phyloP scores from a whole-genome alignment of 2,113 vertebrate species.

The Pelusios castaneus region DNA sequence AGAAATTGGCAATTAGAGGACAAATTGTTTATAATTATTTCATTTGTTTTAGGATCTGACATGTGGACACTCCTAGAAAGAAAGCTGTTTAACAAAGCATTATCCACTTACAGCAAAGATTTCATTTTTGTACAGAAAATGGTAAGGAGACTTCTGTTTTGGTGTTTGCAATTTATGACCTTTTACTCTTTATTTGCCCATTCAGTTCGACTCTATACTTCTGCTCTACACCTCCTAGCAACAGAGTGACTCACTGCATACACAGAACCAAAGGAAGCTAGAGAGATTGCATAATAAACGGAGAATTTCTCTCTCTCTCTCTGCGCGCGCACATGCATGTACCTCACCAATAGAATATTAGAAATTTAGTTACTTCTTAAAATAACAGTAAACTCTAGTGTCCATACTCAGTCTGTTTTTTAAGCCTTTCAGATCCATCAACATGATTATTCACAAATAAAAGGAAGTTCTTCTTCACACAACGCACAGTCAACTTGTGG shows the following conservation, averaged over 20 bases:
- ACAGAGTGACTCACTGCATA: neutral
- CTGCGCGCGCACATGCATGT: too few relatives aligned
- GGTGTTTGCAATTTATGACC: neutral
- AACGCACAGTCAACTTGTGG: too few relatives aligned
- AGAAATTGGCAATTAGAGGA: neutral
- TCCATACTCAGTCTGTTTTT: neutral
- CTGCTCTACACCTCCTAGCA: neutral
- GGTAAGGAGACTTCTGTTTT: constrained; percentile 70
- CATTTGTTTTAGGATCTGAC: constrained; percentile 83
- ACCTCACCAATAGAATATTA: neutral
- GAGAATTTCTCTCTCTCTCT: neutral
- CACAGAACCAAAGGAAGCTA: neutral
- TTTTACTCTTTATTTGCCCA: neutral
- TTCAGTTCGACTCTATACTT: neutral
- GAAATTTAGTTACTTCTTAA: neutral
- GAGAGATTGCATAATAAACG: neutral
- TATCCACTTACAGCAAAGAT: constrained; percentile 88
- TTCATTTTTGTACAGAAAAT: constrained; percentile 89
- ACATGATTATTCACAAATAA: too few relatives aligned
- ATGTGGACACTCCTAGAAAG: constrained; percentile 86
- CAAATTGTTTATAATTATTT: neutral
- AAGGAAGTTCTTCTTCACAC: too few relatives aligned
- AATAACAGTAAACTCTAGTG: neutral
- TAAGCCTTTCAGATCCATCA: neutral
- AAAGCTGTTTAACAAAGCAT: constrained; percentile 84